Evolutionary conservation across 2,888 invertebrate species (phyloP), one percentile per base, ranked within the genome.

Genomic region (Cantharis rufa): DNA sequence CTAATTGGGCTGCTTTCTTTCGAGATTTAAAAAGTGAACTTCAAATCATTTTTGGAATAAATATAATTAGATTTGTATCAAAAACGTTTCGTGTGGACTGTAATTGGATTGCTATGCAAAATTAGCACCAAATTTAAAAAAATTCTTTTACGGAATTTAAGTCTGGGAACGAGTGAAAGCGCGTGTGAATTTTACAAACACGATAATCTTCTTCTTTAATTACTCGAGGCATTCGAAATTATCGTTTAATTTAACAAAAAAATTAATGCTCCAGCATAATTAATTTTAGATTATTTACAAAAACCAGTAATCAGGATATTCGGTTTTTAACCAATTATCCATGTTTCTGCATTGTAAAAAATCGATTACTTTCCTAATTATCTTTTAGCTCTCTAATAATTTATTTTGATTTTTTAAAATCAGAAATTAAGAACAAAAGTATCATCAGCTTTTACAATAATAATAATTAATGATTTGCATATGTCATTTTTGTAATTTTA

Each of bases 141-240:
- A 66, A 66, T 64, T 7, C 64, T 18, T 66, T 66, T 66, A 66
- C 28, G 28, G 21, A 63, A 18, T 74, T 48, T 24, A 70, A 74
- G 27, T 70, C 61, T 75, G 75, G 69, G 75, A 75, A 71, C 15
- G 66, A 75, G 75, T 75, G 75, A 75, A 75, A 75, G 75, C 75
- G 71, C 62, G 15, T 71, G 75, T 32, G 75, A 75, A 75, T 62
- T 62, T 71, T 24, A 62, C 11, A 15, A 21, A 70, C 69, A 18
- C n/a, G 24, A 66, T 48, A 48, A 48, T 48, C 48, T 48, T 48
- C 32, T 48, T 48, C 48, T 48, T 48, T 48, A 48, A 48, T 48
- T 48, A 48, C 48, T 48, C n/a, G 7, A 48, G 48, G 48, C 48
- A 48, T 48, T 48, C 48, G n/a, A 48, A 48, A 48, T 48, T 48